Evolutionary conservation across 2,113 vertebrate genomes (phyloP).

Genomic region (Chaetura pelagica): DNA sequence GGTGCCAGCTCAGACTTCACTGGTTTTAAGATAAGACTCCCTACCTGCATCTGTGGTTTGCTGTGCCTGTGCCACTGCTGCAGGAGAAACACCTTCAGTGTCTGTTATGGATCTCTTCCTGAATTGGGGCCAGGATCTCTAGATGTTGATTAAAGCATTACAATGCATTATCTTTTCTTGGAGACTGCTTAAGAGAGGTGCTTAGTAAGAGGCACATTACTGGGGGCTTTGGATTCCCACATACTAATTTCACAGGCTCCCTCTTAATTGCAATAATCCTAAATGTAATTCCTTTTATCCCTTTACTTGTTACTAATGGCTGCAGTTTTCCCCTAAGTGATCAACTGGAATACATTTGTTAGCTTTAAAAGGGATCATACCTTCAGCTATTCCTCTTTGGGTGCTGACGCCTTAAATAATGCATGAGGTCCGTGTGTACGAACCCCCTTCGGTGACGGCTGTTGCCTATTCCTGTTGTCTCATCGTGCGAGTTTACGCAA

Average conservation of each 20-base stretch:
- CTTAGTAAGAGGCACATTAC: neutral
- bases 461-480: accelerated
- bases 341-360: neutral
- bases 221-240: neutral
- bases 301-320: neutral
- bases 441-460: accelerated
- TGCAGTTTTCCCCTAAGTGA: neutral
- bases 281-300: neutral
- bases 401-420: neutral
- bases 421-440: accelerated
- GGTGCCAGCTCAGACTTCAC: too few relatives aligned
- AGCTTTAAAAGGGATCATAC: neutral
- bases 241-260: neutral
- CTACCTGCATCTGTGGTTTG: neutral
- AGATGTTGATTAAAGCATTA: neutral
- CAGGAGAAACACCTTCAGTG: neutral
- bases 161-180: neutral
- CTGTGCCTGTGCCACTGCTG: neutral
- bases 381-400: neutral
- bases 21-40: neutral
- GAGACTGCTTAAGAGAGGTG: neutral
- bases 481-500: accelerated
- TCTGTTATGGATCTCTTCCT: neutral
- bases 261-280: neutral
- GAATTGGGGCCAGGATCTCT: accelerated